Evolutionary conservation across 1,140 invertebrate genomes (phyloP).

Genomic region (Heliconius eleuchia): DNA sequence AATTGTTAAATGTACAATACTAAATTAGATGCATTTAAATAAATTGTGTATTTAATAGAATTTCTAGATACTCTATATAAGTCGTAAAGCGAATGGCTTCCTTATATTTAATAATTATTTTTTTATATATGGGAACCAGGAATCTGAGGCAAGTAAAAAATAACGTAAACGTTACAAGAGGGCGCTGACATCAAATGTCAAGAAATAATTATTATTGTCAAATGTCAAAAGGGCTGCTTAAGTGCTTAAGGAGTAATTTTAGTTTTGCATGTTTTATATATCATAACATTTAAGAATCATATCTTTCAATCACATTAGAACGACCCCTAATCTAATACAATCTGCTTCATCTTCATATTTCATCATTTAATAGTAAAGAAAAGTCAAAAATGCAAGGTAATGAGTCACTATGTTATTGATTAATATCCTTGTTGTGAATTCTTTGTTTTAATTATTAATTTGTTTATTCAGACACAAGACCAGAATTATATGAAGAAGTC

Average conservation of each 20-base stretch:
- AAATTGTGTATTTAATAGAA: too few relatives aligned
- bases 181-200: not conserved
- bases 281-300: not conserved
- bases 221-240: not conserved
- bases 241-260: not conserved
- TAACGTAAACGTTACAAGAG: not conserved
- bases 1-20: not conserved
- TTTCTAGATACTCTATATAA: not conserved
- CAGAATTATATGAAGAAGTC: constrained; percentile 95
- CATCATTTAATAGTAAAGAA: not conserved
- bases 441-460: constrained; percentile 18
- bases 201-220: not conserved
- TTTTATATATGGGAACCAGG: not conserved
- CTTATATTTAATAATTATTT: not conserved
- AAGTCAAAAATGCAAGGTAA: constrained; percentile 38
- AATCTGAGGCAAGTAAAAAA: not conserved
- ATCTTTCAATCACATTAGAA: not conserved
- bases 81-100: not conserved
- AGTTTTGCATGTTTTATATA: not conserved
- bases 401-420: constrained; percentile 20
- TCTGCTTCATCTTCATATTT: not conserved
- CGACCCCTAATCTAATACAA: not conserved
- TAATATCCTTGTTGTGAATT: not conserved
- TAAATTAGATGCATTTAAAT: not conserved
- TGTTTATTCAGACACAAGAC: constrained; percentile 69